Evolutionary conservation across 2,888 invertebrate species (phyloP), one percentile per base, ranked within the genome.

Genomic region (Dryadula phaetusa): DNA sequence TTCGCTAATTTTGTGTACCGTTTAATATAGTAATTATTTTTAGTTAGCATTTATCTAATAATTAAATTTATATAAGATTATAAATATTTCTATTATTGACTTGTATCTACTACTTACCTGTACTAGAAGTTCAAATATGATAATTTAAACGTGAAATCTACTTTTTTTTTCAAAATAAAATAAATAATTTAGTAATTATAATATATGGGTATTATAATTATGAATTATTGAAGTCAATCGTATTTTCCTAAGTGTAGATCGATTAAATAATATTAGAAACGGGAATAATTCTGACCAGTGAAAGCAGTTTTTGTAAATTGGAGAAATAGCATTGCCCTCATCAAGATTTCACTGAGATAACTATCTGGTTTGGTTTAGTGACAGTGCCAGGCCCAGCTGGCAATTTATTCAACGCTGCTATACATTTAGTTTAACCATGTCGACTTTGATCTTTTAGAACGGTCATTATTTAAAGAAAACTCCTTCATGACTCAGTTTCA

Each of bases 331-430:
- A 78, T 77, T 81, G 82, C 80, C 82, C 82, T 82, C 79, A 75
- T 79, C 79, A 77, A 80, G 84, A 84, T 90, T 89, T 88, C 87
- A 84, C 87, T 77, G 74, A 77, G 85, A 85, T 83, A 75, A 70
- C 77, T 79, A 86, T 87, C 85, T 81, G 76, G 81, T 82, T 81
- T 73, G 77, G 79, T 81, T 80, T 75, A 77, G 77, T 65, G 68
- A 70, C 78, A 74, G 79, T 82, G 86, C 84, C 84, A 85, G 83
- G 74, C 75, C 80, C 75, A 80, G 78, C 84, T 86, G 87, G 83
- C 84, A 86, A 81, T 86, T 83, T 81, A 80, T 81, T 79, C 74
- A 69, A 62, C 62, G 65, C 62, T 66, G 47, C 46, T 65, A 40
- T 71, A 52, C 47, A 62, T 66, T 64, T 60, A 63, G 62, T 65